Base-by-base conservation (phyloP, 2,888 invertebrate genomes). In the Cyaniris semiargus region DNA sequence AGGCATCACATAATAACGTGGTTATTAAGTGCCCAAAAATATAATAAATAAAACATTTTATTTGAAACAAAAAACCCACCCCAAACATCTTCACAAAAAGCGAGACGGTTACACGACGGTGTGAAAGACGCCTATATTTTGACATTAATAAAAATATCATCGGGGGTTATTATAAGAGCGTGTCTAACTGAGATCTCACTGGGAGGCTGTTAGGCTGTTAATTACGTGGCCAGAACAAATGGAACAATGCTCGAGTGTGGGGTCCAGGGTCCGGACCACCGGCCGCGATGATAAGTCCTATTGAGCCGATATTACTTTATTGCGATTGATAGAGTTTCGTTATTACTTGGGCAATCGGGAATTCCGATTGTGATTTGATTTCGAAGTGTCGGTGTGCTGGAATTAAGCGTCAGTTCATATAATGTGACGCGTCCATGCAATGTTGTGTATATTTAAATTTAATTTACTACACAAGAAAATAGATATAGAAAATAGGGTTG, bases 61-160 rank as follows among this genome's bases (percentile, higher is more conserved):
- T 78, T 76, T 4, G 15, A 15, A 71, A 38, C 23, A 70, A 74
- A 27, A 74, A 44, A 18, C 74, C 74, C 53, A 38, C 10, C 31
- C 4, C 71, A 44, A 38, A 60, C 21, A 27, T 21, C 31, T n/a
- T 10, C 70, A 58, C 66, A 72, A 44, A 23, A 76, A 78, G 27
- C 38, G 23, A 13, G 5, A 70, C n/a, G 77, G 80, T 82, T 86
- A 83, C 87, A 78, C 77, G 76, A 77, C 90, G 85, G 91, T 91
- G 90, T 91, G 84, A 90, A 80, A 71, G 83, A 84, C 86, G 84
- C 87, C 83, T 90, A 90, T 92, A 93, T 93, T 93, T 93, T 93
- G 93, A 93, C 92, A 93, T 92, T 93, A 93, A 93, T 93, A 93
- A 93, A 93, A 93, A 93, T 93, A 93, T 93, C 93, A 93, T 93